A percentile compares a stretch with the other conserved stretches of the same genome.
Conservation (phyloP, 2,797 vertebrate genomes). For the Kryptolebias ocellatus region DNA sequence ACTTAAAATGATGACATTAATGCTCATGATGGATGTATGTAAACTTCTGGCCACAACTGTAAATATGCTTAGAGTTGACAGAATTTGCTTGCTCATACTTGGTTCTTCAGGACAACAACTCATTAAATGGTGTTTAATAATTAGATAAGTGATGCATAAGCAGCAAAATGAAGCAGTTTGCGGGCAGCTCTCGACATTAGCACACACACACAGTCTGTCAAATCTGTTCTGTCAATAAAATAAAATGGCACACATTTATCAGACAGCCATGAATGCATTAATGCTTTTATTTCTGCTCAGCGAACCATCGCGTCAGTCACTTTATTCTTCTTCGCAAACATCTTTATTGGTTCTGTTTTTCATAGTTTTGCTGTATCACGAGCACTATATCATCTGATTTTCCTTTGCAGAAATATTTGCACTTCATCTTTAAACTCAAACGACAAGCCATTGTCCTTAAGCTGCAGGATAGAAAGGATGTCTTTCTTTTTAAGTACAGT, state of each 20-base stretch:
- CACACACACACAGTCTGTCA: constrained; percentile 39
- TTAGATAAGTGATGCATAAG: no score
- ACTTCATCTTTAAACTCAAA: constrained; percentile 3
- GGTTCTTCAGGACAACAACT: constrained; percentile 72
- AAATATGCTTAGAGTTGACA: constrained; percentile 18
- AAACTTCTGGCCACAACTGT: neutral
- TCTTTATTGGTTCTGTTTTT: constrained; percentile 15
- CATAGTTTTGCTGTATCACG: constrained; percentile 1
- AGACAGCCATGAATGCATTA: constrained; percentile 48
- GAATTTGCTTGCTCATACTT: constrained; percentile 8
- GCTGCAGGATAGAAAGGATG: constrained; percentile 7
- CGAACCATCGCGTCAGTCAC: constrained; percentile 60
- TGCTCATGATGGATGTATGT: no score
- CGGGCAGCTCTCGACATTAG: constrained; percentile 21
- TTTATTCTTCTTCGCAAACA: constrained; percentile 40
- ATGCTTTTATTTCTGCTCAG: constrained; percentile 64
- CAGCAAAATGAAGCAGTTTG: constrained; percentile 14
- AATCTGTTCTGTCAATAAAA: constrained; percentile 62
- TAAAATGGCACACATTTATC: constrained; percentile 67
- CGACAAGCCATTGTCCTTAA: constrained; percentile 36
- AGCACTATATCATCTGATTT: neutral
- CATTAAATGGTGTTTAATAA: neutral
- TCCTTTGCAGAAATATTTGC: constrained; percentile 11
- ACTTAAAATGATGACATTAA: no score
- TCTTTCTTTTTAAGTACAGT: constrained; percentile 2